Percentiles rank a stretch among this genome's conserved stretches.
Conservation (phyloP, 1,140 invertebrate genomes). For the Oryzaephilus surinamensis region DNA sequence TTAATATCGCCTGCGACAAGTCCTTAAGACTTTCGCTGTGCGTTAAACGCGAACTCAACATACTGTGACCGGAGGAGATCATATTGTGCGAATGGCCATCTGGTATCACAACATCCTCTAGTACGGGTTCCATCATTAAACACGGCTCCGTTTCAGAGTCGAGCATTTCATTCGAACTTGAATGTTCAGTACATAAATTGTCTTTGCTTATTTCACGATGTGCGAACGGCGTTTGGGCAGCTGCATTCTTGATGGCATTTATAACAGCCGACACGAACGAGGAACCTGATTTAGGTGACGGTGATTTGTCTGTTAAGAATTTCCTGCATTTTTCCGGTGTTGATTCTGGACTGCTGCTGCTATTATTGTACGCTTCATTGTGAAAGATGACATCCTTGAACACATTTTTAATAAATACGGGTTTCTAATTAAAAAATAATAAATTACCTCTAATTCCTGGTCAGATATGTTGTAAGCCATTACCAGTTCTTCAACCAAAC, state of each 20-base stretch:
- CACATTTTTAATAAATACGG: constrained; percentile 1
- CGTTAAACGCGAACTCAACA: constrained; percentile 28
- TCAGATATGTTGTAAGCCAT: constrained; percentile 62
- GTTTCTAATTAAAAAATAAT: neutral
- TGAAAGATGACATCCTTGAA: constrained; percentile 59
- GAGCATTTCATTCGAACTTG: constrained; percentile 47
- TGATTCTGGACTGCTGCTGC: constrained; percentile 46
- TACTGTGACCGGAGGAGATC: constrained; percentile 45
- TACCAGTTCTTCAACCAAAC: constrained; percentile 58
- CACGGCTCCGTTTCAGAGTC: constrained; percentile 71
- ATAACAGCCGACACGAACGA: constrained; percentile 58
- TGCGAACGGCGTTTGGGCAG: constrained; percentile 40
- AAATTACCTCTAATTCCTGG: constrained; percentile 58
- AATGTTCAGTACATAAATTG: constrained; percentile 17
- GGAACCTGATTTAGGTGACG: constrained; percentile 47
- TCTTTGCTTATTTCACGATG: constrained; percentile 25
- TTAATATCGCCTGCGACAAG: constrained; percentile 51
- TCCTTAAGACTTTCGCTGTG: constrained; percentile 52
- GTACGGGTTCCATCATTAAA: constrained; percentile 62
- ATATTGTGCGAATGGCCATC: constrained; percentile 59
- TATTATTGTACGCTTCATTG: constrained; percentile 58
- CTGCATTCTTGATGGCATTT: constrained; percentile 54
- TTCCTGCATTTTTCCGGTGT: constrained; percentile 45
- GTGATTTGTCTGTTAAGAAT: constrained; percentile 38
- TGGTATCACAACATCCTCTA: constrained; percentile 52